Percentiles rank a stretch among this genome's conserved stretches.
Conservation (phyloP, 2,113 vertebrate species). For the Glaucidium brasilianum region DNA sequence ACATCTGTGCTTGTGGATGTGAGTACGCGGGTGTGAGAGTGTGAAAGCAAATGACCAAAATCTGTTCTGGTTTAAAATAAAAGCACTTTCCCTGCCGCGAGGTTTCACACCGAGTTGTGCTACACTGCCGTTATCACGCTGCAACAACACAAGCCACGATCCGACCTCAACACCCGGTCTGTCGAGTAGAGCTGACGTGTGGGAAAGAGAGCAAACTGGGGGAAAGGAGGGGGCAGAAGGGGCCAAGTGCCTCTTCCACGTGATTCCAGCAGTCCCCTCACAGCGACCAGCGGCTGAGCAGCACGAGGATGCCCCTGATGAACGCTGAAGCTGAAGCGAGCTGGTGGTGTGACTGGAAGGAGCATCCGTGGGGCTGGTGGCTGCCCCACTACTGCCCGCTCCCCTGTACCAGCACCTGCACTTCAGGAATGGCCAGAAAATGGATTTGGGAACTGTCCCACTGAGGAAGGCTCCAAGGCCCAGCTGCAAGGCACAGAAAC, state of each 20-base stretch:
- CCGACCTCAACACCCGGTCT: fast-evolving
- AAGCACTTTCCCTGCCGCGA: no score
- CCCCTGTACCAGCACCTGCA: fast-evolving
- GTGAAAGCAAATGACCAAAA: background rate
- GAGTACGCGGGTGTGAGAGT: fast-evolving
- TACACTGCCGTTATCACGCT: fast-evolving
- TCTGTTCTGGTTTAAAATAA: background rate
- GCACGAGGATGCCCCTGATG: background rate
- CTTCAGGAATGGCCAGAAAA: background rate
- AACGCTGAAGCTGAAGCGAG: fast-evolving
- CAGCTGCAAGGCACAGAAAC: background rate
- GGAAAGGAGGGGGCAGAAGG: background rate
- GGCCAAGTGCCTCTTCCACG: background rate
- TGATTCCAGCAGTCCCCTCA: background rate
- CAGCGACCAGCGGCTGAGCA: background rate
- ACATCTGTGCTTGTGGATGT: background rate
- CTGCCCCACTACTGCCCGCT: no score
- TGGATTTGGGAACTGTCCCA: background rate
- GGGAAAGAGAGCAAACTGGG: background rate
- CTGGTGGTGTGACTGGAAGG: background rate
- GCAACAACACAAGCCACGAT: no score
- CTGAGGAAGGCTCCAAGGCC: background rate
- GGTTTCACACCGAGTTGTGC: background rate
- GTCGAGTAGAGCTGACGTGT: fast-evolving
- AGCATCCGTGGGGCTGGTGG: fast-evolving